Base-by-base conservation (phyloP, 2,113 vertebrate species). In the Laticauda laticaudata region DNA sequence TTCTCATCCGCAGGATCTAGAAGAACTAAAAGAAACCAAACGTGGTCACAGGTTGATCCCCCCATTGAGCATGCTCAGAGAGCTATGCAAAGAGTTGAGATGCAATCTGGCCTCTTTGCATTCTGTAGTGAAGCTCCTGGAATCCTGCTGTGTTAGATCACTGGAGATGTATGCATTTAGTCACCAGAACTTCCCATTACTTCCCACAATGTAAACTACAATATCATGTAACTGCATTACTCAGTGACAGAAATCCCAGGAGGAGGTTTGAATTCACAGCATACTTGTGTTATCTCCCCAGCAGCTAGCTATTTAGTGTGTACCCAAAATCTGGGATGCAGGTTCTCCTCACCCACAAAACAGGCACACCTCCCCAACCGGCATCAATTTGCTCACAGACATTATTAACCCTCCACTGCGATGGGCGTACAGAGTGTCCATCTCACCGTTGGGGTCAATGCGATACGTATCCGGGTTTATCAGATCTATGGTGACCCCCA, bases 381-480 rank as follows among this genome's bases (percentile, higher is more conserved):
- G 21, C 43, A 51, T 48, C 45, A 11, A 24, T 29, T 26, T 23
- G 53, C 53, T 48, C 48, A 39, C 53, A 43, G 48, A 21, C 87
- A 11, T 56, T 14, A 0, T 43, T 24, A 56, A 21, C 45, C 43
- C 34, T 2, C 1, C 14, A 15, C 1, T 56, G 6, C 15, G 12
- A 2, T 0, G 0, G 34, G 20, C 4, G 1, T 6, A 9, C 2
- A 57, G 8, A 11, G 3, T 15, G 59, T 55, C 29, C 1, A 4
- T 93, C 98, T 97, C 95, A 99, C 99, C 98, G 87, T 92, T 98
- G 29, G 98, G 98, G 90, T 99, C 99, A 1, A 99, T 98, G 81
- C 98, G 98, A 92, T 99, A 99, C 1, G 99, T 99, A 92, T 99
- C 99, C 1, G 99, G 99, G 95, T 99, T 99, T 97, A 99, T 99